Evolutionary conservation across 2,113 vertebrate genomes (phyloP), one percentile per base, ranked within the genome.

Genomic region (Collichthys lucidus): DNA sequence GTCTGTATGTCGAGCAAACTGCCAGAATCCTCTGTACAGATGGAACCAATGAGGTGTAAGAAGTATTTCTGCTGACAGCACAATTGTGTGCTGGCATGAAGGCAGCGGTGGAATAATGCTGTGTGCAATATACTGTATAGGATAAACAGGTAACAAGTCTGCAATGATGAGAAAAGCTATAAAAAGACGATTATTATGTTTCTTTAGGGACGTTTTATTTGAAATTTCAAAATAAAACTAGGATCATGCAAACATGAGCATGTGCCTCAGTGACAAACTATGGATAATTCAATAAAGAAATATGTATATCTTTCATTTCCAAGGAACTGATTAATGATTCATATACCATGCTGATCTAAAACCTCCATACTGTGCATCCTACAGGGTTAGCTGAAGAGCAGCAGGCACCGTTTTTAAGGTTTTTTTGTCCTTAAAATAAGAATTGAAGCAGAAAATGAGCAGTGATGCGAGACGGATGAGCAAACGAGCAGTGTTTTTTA

Each of bases 31-130:
- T 56, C 29, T 9, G 60, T 74, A 46, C 90, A 92, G 90, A 92
- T 89, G 91, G 90, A 83, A 79, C 87, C 90, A 89, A 82, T 84
- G 88, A 90, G 82, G 77, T 88, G 88, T 56, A 62, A 76, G 84
- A 64, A 42, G 72, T 24, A 35, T 83, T 85, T 90, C 82, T 89
- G 90, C 85, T 89, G 88, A 86, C 79, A 70, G 79, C 63, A 85
- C 80, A 69, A 74, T 64, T 60, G 73, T 76, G 66, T 76, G 62
- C 53, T 64, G 22, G 44, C 47, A 52, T 47, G 57, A 61, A 29
- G 55, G 44, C 59, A 77, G 50, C 12, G 2, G 40, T 47, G 50
- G 35, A 26, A 31, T 49, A 42, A 79, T 46, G 59, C 19, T 29
- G 17, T 15, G 11, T 69, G 26, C 31, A 57, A 64, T 29, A n/a